A percentile compares a stretch with the other conserved stretches of the same genome.
phyloP scores from a whole-genome alignment of 2,797 vertebrate genomes.

The Agapornis canus region DNA sequence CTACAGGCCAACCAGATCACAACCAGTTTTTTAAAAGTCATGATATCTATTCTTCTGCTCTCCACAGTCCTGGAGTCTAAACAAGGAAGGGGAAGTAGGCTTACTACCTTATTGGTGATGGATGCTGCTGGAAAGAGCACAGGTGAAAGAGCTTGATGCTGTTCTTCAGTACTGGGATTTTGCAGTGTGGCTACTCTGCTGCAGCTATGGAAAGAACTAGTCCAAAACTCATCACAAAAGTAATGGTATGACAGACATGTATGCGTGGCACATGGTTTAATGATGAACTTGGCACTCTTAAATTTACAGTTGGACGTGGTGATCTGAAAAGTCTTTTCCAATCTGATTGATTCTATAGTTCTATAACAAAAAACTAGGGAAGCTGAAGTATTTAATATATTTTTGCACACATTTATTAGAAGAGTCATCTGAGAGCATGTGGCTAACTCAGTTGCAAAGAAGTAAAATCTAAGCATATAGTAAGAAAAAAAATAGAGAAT shows the following conservation, averaged over 20 bases:
- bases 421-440: not conserved
- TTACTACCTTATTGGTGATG: not conserved
- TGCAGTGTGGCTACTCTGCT: not conserved
- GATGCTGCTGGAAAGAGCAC: not conserved
- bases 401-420: not conserved
- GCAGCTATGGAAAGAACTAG: not conserved
- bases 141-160: not conserved
- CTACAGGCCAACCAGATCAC: not conserved
- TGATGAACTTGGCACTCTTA: not conserved
- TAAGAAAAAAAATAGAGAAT: not conserved
- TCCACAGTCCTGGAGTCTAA: not conserved
- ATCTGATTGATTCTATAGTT: not conserved
- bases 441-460: not conserved
- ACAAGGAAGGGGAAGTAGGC: not conserved
- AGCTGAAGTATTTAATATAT: not conserved
- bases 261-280: not conserved
- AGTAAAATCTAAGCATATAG: not conserved
- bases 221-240: not conserved
- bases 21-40: not conserved
- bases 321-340: not conserved
- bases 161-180: not conserved
- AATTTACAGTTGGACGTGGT: fast-evolving
- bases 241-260: fast-evolving
- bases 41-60: not conserved
- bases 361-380: not conserved